Evolutionary conservation across 2,888 invertebrate species (phyloP).

Genomic region (Phorcus lineatus): DNA sequence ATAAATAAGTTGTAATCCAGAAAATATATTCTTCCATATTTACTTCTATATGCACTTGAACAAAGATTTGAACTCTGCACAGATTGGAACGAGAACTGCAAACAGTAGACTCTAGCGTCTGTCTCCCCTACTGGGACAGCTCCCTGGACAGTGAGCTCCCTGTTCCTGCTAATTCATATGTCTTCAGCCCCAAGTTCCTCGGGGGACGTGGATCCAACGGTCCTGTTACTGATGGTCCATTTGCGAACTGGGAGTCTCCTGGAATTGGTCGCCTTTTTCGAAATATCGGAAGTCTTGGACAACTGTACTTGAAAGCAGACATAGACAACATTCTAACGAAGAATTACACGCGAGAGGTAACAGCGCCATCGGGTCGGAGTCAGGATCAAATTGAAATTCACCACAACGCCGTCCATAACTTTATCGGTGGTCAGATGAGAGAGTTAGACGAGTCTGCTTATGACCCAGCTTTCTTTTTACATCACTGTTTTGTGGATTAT

Average conservation of each 20-base stretch:
- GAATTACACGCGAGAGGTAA: background rate
- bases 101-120: constrained; percentile 57
- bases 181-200: constrained; percentile 59
- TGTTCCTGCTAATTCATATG: constrained; percentile 52
- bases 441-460: constrained; percentile 59
- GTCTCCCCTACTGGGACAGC: constrained; percentile 67
- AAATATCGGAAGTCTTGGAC: constrained; percentile 35
- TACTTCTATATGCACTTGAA: too few relatives aligned
- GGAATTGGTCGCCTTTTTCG: constrained; percentile 55
- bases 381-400: constrained; percentile 62
- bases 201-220: constrained; percentile 48
- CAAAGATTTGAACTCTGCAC: background rate
- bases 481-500: constrained; percentile 59
- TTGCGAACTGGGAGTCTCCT: constrained; percentile 59
- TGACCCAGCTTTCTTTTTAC: constrained; percentile 63
- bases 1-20: too few relatives aligned
- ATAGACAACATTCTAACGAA: background rate
- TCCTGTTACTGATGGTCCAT: constrained; percentile 59
- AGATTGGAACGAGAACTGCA: constrained; percentile 67
- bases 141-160: constrained; percentile 55
- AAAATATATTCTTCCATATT: too few relatives aligned
- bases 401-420: constrained; percentile 62
- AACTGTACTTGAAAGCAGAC: background rate
- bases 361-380: constrained; percentile 51
- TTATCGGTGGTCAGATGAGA: constrained; percentile 62